Conservation (phyloP, 1,140 invertebrate species). For the Steinernema khuongi region DNA sequence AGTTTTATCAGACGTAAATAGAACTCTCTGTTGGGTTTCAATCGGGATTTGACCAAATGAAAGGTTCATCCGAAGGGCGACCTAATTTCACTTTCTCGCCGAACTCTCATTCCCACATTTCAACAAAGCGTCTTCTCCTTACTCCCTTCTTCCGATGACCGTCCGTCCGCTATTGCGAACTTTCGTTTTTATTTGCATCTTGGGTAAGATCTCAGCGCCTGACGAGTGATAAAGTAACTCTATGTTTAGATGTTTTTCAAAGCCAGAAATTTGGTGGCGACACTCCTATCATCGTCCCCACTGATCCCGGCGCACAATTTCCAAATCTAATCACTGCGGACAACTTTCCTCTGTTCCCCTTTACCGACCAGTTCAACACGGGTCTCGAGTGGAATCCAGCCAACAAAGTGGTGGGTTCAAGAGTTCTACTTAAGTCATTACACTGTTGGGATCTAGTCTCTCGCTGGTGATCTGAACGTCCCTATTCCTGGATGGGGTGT, state of each 20-base stretch:
- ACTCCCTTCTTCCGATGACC: neutral
- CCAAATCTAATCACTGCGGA: conserved; percentile 40
- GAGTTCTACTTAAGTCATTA: neutral
- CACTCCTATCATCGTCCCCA: conserved; percentile 40
- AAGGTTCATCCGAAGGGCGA: neutral
- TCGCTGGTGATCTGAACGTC: conserved; percentile 41
- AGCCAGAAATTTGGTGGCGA: conserved; percentile 37
- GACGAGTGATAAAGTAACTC: neutral
- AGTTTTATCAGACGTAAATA: no score
- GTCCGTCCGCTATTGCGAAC: neutral
- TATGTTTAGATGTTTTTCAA: neutral
- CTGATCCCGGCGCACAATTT: conserved; percentile 32
- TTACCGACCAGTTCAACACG: conserved; percentile 44
- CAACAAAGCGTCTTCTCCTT: neutral
- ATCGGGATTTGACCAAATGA: no score
- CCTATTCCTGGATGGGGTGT: conserved; percentile 43
- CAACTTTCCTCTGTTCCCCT: conserved; percentile 44
- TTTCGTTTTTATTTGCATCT: neutral
- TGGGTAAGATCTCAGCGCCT: neutral
- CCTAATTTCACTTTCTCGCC: neutral
- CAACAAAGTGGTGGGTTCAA: conserved; percentile 38
- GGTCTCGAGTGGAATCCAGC: conserved; percentile 43
- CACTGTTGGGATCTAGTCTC: conserved; percentile 16
- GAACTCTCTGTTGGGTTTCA: no score
- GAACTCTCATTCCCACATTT: neutral